Conservation (phyloP, 2,113 vertebrate genomes). For the Himantopus leucocephalus region DNA sequence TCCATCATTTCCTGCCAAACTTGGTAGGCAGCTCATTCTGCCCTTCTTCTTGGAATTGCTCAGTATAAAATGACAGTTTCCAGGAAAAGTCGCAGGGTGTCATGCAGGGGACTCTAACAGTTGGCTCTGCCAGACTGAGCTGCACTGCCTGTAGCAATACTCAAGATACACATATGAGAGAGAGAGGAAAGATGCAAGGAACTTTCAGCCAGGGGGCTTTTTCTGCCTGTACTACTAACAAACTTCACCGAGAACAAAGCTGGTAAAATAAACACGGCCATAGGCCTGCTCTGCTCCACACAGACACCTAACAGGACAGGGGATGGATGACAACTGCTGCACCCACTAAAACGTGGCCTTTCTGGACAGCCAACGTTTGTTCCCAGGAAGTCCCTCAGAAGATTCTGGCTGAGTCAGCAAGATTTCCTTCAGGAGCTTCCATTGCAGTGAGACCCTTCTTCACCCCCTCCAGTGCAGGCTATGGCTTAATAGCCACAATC, state of each 20-base stretch:
- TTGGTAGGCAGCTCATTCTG: not conserved
- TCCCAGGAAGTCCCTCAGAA: conserved; percentile 2
- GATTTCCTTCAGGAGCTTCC: conserved; percentile 58
- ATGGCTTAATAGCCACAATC: conserved; percentile 72
- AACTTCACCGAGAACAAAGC: not conserved
- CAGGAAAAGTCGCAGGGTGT: not conserved
- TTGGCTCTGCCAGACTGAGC: not conserved
- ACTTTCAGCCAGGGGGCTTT: not conserved
- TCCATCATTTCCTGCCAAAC: not conserved
- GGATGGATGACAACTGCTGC: not conserved
- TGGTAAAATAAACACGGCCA: not conserved
- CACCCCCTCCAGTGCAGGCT: conserved; percentile 62
- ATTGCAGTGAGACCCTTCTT: conserved; percentile 60
- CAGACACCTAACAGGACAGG: not conserved
- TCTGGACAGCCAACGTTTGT: not conserved
- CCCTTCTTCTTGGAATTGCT: not conserved
- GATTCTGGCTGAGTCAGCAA: conserved; percentile 68
- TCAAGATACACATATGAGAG: not conserved
- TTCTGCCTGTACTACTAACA: not conserved
- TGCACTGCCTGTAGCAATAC: not conserved
- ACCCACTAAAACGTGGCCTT: not conserved
- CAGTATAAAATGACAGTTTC: not conserved
- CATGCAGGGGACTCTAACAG: not conserved
- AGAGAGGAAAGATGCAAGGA: not conserved
- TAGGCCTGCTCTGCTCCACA: not conserved